phyloP scores from a whole-genome alignment of 2,113 vertebrate genomes.

The Nansenia antarctica region DNA sequence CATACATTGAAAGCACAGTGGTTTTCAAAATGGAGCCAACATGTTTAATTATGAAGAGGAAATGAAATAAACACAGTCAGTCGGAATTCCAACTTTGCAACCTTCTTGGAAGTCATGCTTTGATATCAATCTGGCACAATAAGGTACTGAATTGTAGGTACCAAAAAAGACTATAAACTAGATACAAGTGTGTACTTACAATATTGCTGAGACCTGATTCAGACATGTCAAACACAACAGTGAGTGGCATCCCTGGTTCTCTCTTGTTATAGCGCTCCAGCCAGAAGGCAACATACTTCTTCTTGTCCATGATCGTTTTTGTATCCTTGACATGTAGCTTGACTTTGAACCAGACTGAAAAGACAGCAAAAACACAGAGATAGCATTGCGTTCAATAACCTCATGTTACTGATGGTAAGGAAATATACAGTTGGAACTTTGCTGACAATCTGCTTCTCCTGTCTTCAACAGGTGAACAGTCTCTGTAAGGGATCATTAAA shows the following conservation, averaged over 20 bases:
- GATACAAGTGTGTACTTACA: slow-evolving; percentile 77
- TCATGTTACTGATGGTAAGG: not conserved
- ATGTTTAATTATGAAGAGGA: not conserved
- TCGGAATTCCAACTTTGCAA: too few relatives aligned
- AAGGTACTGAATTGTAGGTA: too few relatives aligned
- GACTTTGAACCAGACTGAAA: slow-evolving; percentile 92
- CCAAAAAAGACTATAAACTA: not conserved
- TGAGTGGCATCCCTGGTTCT: slow-evolving; percentile 92
- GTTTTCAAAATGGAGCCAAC: not conserved
- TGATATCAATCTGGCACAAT: too few relatives aligned
- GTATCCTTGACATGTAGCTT: slow-evolving; percentile 88
- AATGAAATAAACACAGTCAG: too few relatives aligned
- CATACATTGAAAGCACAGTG: not conserved
- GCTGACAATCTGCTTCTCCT: not conserved
- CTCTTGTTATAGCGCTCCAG: slow-evolving; percentile 90
- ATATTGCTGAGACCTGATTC: slow-evolving; percentile 93
- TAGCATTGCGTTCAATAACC: not conserved
- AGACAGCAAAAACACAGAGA: not conserved
- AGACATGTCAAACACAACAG: slow-evolving; percentile 94
- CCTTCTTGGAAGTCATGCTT: too few relatives aligned
- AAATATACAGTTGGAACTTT: not conserved
- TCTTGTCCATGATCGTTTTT: slow-evolving; percentile 88
- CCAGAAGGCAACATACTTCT: slow-evolving; percentile 96
- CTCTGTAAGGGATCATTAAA: not conserved
- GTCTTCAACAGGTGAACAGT: not conserved